Evolutionary conservation across 92 coral and sea anemone genomes (phyloP), one percentile per base, ranked within the genome.

Genomic region (Pocillopora grandis): DNA sequence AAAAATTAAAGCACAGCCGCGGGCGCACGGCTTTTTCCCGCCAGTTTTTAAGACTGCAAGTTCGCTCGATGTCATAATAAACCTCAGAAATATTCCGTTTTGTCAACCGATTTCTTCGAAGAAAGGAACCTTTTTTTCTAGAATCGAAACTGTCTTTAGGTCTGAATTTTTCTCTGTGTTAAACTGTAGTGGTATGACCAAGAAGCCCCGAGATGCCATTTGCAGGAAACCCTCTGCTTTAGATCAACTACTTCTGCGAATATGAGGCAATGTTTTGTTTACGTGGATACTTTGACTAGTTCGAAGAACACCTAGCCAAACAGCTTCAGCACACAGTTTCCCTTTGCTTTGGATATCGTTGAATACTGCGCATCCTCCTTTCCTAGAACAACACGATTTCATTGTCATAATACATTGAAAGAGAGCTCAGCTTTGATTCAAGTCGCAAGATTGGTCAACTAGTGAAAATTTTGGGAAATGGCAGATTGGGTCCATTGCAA

Each of bases 401-500:
- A 42, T 42, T 42, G 52, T 42, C 52, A 42, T 42, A 42, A 42
- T 42, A 59, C 62, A 12, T 9, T 33, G 56, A 52, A 69, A 13
- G 21, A 69, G 31, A 69, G 52, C 36, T 12, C 74, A 16, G 23
- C 74, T 37, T 35, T n/a, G 36, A 35, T 33, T 10, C 74, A 36
- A 35, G 48, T 19, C 52, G 33, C 14, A 31, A 37, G 9, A 12
- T 3, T 10, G 19, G 33, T 82, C 57, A 1, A 15, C 17, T 9
- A 82, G 42, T 57, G 63, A 60, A 33, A 56, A 9, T 9, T 58
- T 31, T 1, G 64, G 3, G 56, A 59, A 52, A 94, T 94, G 98
- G 79, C 98, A 73, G 99, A 91, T 61, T 97, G 99, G 99, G 97
- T 97, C 76, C 99, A 96, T 67, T 97, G 99, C 81, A 97, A 97